Evolutionary conservation across 2,888 invertebrate species (phyloP), one percentile per base, ranked within the genome.

Genomic region (Spodoptera exigua): DNA sequence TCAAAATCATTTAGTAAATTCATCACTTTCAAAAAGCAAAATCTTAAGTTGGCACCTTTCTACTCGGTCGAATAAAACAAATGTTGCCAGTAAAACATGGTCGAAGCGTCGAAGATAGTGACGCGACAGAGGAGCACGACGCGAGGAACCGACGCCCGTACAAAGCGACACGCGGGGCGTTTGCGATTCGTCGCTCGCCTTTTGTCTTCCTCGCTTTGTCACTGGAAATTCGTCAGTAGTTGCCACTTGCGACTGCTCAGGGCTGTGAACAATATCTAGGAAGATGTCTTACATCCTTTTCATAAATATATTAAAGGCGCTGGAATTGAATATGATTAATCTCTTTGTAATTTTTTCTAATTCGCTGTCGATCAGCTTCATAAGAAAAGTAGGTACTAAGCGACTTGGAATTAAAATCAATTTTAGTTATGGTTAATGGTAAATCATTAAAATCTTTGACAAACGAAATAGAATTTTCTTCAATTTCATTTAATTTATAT

Each of bases 121-220:
- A 47, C 59, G 18, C 18, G 18, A 18, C 18, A 18, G 18, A 18
- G 18, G 2, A 18, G 3, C 2, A 9, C 9, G 64, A 55, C 63
- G 59, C 36, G 14, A 47, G 54, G 68, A 55, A 62, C 54, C 46
- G 14, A 36, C 53, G 71, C 59, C 21, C 41, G 52, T 36, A 56
- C 66, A 70, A 56, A 65, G 61, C 32, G 65, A 53, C 65, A 41
- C 21, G 48, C 57, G 49, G 45, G 46, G 57, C 69, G 61, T 53
- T 69, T 45, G 70, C 61, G 56, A 70, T 55, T 70, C 54, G 71
- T 68, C 65, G 64, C 68, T 61, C 63, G 68, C 51, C 73, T 79
- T 65, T 82, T 81, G 82, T 82, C 76, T 76, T 64, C 60, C 67
- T 62, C 58, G 59, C 76, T 76, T 79, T 77, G 71, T 69, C 63